Evolutionary conservation across 2,888 invertebrate species (phyloP), one percentile per base, ranked within the genome.

Genomic region (Eupsilia transversa): DNA sequence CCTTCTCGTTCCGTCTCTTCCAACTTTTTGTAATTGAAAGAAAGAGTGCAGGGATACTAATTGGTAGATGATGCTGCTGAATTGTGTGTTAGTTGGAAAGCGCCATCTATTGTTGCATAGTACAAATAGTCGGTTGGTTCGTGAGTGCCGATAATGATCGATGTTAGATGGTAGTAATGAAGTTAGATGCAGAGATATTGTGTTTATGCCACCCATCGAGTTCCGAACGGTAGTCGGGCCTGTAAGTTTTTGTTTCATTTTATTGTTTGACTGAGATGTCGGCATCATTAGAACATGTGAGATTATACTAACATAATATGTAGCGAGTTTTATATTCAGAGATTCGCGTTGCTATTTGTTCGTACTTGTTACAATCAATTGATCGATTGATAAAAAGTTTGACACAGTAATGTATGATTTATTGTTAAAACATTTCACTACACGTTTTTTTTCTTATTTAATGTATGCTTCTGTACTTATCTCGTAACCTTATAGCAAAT

Each of bases 81-180:
- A 94, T 95, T 93, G 92, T 93, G 92, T 93, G 91, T 92, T 91
- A 89, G 91, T 88, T 90, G 88, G 91, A 92, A 92, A 95, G 93
- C 95, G 95, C 95, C 95, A 96, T 95, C 94, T 96, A 94, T 96
- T 95, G 96, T 95, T 94, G 94, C 94, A 95, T 96, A 94, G 93
- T 93, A 94, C 92, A 93, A 94, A 96, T 96, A 95, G 94, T 93
- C 94, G 90, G 87, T 87, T 84, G 88, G 88, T 84, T 94, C 95
- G 96, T 95, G 96, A 92, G 88, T 88, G 73, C 76, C 88, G 96
- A 96, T 96, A 94, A 91, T 94, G 95, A 96, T 96, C 96, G 92
- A 92, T 92, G 89, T 90, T 86, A 86, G 92, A 92, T 92, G 88
- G 90, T 87, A 88, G 89, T 94, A 96, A 96, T 96, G 95, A 95